phyloP scores from a whole-genome alignment of 30 jellyfish, hydroid and myxozoan genomes.

The Turritopsis dohrnii region DNA sequence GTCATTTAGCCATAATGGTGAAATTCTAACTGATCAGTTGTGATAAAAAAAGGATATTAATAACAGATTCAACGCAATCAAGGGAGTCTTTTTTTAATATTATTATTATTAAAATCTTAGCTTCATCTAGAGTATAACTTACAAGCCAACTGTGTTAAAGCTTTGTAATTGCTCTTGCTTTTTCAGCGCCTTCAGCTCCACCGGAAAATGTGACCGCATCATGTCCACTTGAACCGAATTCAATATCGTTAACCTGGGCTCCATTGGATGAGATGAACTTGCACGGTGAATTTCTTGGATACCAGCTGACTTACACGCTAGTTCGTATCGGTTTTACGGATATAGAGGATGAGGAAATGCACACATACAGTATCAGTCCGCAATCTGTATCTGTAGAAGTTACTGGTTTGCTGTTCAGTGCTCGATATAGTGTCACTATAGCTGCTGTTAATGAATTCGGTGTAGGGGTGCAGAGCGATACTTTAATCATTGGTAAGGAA shows the following conservation, averaged over 20 bases:
- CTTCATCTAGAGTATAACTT: too few species aligned
- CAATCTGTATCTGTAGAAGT: neutral
- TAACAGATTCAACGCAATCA: too few species aligned
- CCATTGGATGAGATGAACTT: neutral
- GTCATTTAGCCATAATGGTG: too few species aligned
- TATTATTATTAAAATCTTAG: too few species aligned
- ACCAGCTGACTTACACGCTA: neutral
- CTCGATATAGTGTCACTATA: constrained; percentile 2
- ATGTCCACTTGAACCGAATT: neutral
- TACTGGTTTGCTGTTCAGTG: neutral
- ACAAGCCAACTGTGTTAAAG: neutral
- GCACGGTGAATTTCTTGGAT: constrained; percentile 19
- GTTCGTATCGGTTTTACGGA: neutral
- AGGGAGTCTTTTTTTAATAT: too few species aligned
- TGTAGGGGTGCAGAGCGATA: constrained; percentile 5
- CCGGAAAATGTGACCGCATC: neutral
- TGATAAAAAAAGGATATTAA: too few species aligned
- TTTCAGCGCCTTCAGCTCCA: constrained; percentile 24
- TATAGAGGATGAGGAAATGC: neutral
- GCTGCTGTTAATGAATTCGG: constrained; percentile 22
- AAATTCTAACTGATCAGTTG: too few species aligned
- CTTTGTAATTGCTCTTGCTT: neutral
- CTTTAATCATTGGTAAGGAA: constrained; percentile 21
- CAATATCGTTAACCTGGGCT: neutral
- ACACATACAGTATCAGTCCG: neutral